Percentiles rank a stretch among this genome's conserved stretches.
phyloP scores from a whole-genome alignment of 2,113 vertebrate species.

The Columba janthina region DNA sequence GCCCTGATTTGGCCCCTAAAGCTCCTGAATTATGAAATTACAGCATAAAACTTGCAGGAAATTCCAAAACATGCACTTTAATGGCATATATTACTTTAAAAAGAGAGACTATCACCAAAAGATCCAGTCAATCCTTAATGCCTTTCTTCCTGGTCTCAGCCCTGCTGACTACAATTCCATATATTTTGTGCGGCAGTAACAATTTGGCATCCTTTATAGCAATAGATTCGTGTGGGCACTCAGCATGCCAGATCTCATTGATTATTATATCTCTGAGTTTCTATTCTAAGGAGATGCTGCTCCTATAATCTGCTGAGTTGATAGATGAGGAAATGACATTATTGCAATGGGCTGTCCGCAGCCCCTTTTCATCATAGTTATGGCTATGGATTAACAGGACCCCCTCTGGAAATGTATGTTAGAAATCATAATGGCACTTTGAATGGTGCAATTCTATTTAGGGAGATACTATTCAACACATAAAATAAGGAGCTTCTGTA shows the following conservation, averaged over 20 bases:
- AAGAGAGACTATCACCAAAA: not conserved
- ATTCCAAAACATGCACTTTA: not conserved
- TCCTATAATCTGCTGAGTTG: slow-evolving; percentile 57
- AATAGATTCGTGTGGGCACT: not conserved
- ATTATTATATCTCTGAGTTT: slow-evolving; percentile 35
- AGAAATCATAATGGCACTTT: slow-evolving; percentile 76
- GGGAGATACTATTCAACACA: slow-evolving; percentile 61
- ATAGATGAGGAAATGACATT: slow-evolving; percentile 69
- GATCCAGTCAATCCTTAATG: not conserved
- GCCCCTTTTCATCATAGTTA: slow-evolving; percentile 75
- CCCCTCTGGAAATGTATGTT: slow-evolving; percentile 74
- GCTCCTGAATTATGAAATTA: not conserved
- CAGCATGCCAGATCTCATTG: not conserved
- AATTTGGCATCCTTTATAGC: not conserved
- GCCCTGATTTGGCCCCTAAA: not conserved
- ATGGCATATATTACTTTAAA: not conserved
- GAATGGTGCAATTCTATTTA: slow-evolving; percentile 66
- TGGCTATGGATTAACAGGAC: slow-evolving; percentile 63
- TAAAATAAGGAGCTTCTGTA: slow-evolving; percentile 56
- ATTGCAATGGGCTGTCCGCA: slow-evolving; percentile 57
- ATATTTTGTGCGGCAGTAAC: not conserved
- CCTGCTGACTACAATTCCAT: not conserved
- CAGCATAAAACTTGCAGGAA: not conserved
- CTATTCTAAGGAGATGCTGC: slow-evolving; percentile 51
- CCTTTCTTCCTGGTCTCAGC: not conserved